A percentile compares a stretch with the other conserved stretches of the same genome.
Evolutionary conservation across 2,113 vertebrate species (phyloP).

Genomic region (Salvelinus alpinus): DNA sequence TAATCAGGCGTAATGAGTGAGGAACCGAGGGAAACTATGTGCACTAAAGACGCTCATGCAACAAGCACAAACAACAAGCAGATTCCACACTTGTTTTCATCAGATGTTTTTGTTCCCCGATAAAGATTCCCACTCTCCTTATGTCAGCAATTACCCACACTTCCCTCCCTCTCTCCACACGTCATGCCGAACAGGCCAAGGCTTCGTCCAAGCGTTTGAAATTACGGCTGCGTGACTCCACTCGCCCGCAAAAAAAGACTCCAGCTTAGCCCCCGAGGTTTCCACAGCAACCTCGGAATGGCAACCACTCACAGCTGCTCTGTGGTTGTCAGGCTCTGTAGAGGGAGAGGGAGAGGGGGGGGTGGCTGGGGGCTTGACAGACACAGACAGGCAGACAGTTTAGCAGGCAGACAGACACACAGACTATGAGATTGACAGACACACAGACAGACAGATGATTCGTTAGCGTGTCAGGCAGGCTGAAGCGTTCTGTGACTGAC

Average conservation of each 20-base stretch:
- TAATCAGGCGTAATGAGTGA: no score
- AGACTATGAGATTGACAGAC: not conserved
- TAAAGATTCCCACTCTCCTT: slow-evolving; percentile 34
- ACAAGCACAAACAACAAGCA: slow-evolving; percentile 9
- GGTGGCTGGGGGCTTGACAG: no score
- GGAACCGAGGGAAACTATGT: no score
- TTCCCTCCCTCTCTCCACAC: slow-evolving; percentile 13
- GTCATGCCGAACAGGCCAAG: slow-evolving; percentile 49
- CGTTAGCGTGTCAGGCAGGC: not conserved
- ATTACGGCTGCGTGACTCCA: slow-evolving; percentile 58
- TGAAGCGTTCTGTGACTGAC: not conserved
- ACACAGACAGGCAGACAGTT: slow-evolving; percentile 2
- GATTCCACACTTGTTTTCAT: slow-evolving; percentile 24
- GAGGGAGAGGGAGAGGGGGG: not conserved
- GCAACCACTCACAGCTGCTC: slow-evolving; percentile 63
- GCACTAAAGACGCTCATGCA: slow-evolving; percentile 6
- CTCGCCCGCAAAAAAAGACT: slow-evolving; percentile 57
- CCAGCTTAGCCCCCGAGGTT: slow-evolving; percentile 58
- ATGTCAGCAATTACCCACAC: slow-evolving; percentile 60
- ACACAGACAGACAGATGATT: not conserved
- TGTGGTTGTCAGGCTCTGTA: slow-evolving; percentile 43
- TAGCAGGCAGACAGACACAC: not conserved
- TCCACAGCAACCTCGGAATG: slow-evolving; percentile 55
- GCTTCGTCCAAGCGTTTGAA: slow-evolving; percentile 57
- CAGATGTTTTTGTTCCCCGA: slow-evolving; percentile 41